A percentile compares a stretch with the other conserved stretches of the same genome.
phyloP scores from a whole-genome alignment of 1,140 invertebrate species.

The Papilio polyxenes region DNA sequence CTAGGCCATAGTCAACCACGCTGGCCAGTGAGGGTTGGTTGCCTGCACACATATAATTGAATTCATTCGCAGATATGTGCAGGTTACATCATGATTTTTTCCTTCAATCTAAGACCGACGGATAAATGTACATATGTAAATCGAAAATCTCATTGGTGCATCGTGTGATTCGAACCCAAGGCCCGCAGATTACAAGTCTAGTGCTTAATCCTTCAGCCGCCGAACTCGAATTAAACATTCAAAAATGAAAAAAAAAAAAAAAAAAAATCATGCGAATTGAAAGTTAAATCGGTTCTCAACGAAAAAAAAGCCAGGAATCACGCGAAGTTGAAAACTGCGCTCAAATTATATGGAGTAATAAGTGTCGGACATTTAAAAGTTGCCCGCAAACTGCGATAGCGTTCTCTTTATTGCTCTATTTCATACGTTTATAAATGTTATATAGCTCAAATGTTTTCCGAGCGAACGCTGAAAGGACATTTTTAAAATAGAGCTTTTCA shows the following conservation, averaged over 20 bases:
- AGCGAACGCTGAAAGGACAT: slow-evolving; percentile 33
- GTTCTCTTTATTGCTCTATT: slow-evolving; percentile 30
- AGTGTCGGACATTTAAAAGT: slow-evolving; percentile 37
- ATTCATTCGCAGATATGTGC: too few species aligned
- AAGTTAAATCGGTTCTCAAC: not conserved
- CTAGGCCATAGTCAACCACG: too few species aligned
- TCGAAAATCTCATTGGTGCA: too few species aligned
- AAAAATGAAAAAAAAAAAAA: too few species aligned
- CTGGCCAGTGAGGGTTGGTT: too few species aligned
- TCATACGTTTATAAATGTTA: slow-evolving; percentile 34
- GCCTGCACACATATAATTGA: too few species aligned
- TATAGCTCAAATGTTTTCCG: slow-evolving; percentile 27
- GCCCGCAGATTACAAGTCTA: too few species aligned
- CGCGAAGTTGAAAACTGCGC: slow-evolving; percentile 26
- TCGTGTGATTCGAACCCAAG: too few species aligned
- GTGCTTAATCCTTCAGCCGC: too few species aligned
- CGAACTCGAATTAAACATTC: slow-evolving; percentile 8
- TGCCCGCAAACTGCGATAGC: slow-evolving; percentile 35
- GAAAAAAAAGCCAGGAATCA: slow-evolving; percentile 13
- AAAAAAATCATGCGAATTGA: not conserved
- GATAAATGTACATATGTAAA: too few species aligned
- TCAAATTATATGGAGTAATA: slow-evolving; percentile 35
- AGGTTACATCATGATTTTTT: too few species aligned
- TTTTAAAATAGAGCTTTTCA: slow-evolving; percentile 31
- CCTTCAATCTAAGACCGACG: too few species aligned